A percentile compares a stretch with the other conserved stretches of the same genome.
phyloP scores from a whole-genome alignment of 1,140 invertebrate species.

The Drosophila ananassae region DNA sequence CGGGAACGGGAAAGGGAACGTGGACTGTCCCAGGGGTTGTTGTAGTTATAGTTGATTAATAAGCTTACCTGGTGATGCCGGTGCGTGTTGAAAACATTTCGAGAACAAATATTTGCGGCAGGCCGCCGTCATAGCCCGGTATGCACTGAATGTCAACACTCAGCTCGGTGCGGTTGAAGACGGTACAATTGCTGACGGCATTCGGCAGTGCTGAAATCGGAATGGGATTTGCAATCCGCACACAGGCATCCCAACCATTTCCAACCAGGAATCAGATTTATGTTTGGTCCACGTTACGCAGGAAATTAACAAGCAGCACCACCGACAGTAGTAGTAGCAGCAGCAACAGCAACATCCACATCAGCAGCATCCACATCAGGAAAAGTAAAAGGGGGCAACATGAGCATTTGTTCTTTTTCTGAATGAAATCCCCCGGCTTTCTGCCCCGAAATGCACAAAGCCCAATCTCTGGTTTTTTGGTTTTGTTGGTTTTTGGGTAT shows the following conservation, averaged over 20 bases:
- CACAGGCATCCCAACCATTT: conserved; percentile 13
- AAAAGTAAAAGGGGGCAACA: conserved; percentile 37
- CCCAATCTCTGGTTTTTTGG: conserved; percentile 46
- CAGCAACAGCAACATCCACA: neutral
- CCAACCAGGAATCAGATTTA: conserved; percentile 53
- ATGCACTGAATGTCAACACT: conserved; percentile 90
- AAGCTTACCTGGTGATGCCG: conserved; percentile 82
- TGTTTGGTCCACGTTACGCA: conserved; percentile 44
- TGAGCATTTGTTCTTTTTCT: conserved; percentile 35
- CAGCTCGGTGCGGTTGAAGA: conserved; percentile 89
- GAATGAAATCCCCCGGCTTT: conserved; percentile 6
- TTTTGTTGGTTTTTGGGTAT: conserved; percentile 30
- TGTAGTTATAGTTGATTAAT: conserved; percentile 72
- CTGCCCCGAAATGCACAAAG: conserved; percentile 38
- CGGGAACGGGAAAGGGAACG: neutral
- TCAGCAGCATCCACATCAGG: conserved; percentile 3
- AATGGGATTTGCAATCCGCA: conserved; percentile 37
- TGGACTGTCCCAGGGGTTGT: conserved; percentile 11
- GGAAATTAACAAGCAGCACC: conserved; percentile 56
- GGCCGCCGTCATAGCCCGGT: conserved; percentile 91
- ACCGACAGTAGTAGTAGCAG: conserved; percentile 7
- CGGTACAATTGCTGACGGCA: conserved; percentile 89
- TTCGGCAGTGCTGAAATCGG: conserved; percentile 87
- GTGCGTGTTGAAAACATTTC: conserved; percentile 86
- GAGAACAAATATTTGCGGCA: conserved; percentile 90